Evolutionary conservation across 2,113 vertebrate genomes (phyloP), one percentile per base, ranked within the genome.

Genomic region (Noctilio leporinus): DNA sequence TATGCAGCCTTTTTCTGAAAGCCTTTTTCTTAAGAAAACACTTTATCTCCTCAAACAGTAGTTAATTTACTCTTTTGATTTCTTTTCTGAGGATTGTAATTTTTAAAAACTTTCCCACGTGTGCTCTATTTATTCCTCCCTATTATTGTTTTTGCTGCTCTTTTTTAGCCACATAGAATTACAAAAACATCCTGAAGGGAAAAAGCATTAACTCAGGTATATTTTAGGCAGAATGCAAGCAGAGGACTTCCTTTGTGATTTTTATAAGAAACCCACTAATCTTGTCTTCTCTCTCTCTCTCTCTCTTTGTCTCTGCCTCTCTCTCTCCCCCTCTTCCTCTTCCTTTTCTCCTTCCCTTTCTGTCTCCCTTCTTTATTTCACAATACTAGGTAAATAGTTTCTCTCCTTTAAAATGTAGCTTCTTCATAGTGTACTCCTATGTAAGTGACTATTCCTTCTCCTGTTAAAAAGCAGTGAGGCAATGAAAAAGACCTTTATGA

Each of bases 341-440:
- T 5, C 38, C n/a, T n/a, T 8, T 33, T 1, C 4, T 2, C 10
- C n/a, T 4, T 67, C 1, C 22, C 0, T 72, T 0, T 11, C 3
- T 51, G 17, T 3, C 4, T 38, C 4, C 10, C 1, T 78, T 30
- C 57, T 4, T 89, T 80, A 14, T 57, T 17, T 14, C 45, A 51
- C 89, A 70, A 55, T 89, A 40, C 22, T 80, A 62, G 24, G 10
- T 30, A 76, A 69, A 86, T 84, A 75, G 0, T 53, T 81, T 90
- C 43, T 87, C 15, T 75, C 40, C 16, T 78, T 95, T 49, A 78
- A 88, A 75, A 65, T 35, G 17, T 10, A 64, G 12, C 33, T 35
- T 93, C 26, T 77, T 78, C 1, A 30, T 20, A 64, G 62, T 90
- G 7, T 87, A 49, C 45, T 86, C 4, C 24, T 40, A 16, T 20